Base-by-base conservation (phyloP, 2,888 invertebrate species). In the Patella depressa region DNA sequence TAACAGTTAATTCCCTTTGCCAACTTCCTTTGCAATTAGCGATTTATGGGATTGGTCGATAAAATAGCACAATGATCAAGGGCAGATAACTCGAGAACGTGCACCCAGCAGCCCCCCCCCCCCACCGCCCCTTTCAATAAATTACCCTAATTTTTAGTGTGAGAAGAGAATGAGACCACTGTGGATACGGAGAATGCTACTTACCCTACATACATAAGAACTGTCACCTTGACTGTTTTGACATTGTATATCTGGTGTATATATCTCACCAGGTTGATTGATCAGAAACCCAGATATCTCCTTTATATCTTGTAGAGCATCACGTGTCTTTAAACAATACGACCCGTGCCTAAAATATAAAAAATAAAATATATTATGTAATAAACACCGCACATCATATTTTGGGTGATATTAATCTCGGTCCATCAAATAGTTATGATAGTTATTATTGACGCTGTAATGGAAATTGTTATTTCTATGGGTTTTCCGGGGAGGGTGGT, bases 131-230 rank as follows among this genome's bases (percentile, higher is more conserved):
- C n/a, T n/a, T n/a, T 29, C 2, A 29, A 29, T 29, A 29, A 29
- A 29, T 3, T 29, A 29, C 29, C 29, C 29, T 29, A 29, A 29
- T 29, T 29, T 29, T 29, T 29, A 29, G 29, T 29, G 29, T 29
- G 29, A 24, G 29, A 29, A 29, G 2, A 3, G 29, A 29, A 29
- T 29, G 29, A 29, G 29, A 29, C 29, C 3, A 29, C 29, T 29
- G 29, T 29, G 29, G 29, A 29, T 29, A 29, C 29, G 29, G 29
- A 29, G 29, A 29, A 29, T 29, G 29, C 29, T 29, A 65, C 81
- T 76, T 24, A 82, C 81, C 77, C 84, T 55, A 65, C 84, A 84
- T 4, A 82, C 79, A 71, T 82, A 80, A 12, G 84, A 84, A 4
- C n/a, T 73, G 3, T 45, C 34, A 9, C 82, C 82, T 11, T 80